A percentile compares a stretch with the other conserved stretches of the same genome.
phyloP scores from a whole-genome alignment of 2,797 vertebrate genomes.

The Lophius americanus region DNA sequence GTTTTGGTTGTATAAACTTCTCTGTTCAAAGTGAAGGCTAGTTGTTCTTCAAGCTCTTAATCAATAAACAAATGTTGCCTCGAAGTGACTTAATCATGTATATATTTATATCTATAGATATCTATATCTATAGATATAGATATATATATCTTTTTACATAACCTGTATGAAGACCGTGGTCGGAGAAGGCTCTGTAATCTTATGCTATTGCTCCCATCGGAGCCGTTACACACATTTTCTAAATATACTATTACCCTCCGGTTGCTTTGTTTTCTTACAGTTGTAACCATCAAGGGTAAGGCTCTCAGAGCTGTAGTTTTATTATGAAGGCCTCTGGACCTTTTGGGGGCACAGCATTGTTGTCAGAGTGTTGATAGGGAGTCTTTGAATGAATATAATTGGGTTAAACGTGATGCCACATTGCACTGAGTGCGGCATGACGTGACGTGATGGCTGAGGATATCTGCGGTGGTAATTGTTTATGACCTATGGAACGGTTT shows the following conservation, averaged over 20 bases:
- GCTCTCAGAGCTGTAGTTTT: slow-evolving; percentile 50
- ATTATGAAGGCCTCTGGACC: slow-evolving; percentile 45
- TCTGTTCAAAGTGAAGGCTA: slow-evolving; percentile 68
- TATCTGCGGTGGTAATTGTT: slow-evolving; percentile 36
- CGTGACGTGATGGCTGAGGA: slow-evolving; percentile 25
- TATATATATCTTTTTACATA: slow-evolving; percentile 63
- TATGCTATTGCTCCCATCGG: slow-evolving; percentile 79
- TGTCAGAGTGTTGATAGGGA: slow-evolving; percentile 50
- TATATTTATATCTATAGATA: slow-evolving; percentile 12
- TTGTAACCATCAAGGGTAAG: slow-evolving; percentile 46
- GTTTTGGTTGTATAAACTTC: slow-evolving; percentile 74
- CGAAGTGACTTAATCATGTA: slow-evolving; percentile 73
- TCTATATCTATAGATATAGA: slow-evolving; percentile 42
- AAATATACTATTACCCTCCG: slow-evolving; percentile 20
- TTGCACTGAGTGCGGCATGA: slow-evolving; percentile 47
- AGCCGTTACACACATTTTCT: slow-evolving; percentile 65
- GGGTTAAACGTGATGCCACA: slow-evolving; percentile 47
- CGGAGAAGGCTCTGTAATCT: slow-evolving; percentile 82
- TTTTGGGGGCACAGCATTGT: slow-evolving; percentile 29
- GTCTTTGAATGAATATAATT: slow-evolving; percentile 64
- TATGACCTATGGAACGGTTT: slow-evolving; percentile 40
- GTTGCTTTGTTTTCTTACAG: slow-evolving; percentile 36
- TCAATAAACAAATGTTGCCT: slow-evolving; percentile 81
- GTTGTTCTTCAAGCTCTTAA: slow-evolving; percentile 72
- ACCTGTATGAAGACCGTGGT: slow-evolving; percentile 82